These are phyloP conservation scores for Arremon brunneinucha DNA, from an alignment of 2,797 vertebrate genomes.

Conservation along the genomic window DNA sequence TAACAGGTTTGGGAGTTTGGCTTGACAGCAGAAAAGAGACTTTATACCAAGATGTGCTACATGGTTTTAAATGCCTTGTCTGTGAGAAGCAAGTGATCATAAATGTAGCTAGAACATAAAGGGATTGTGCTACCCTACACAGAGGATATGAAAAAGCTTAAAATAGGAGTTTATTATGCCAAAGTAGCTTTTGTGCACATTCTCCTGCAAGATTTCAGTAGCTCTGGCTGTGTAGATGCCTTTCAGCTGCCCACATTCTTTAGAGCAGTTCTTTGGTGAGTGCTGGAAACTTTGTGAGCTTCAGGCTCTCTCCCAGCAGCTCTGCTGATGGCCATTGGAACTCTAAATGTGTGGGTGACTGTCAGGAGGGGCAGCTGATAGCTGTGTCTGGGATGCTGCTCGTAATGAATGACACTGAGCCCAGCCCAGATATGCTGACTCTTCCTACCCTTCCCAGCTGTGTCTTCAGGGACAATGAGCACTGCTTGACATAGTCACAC, in stretches of 20 bases:
- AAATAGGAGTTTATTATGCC: background rate
- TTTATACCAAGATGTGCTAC: background rate
- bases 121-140: background rate
- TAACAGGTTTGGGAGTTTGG: background rate
- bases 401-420: rapidly evolving
- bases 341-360: background rate
- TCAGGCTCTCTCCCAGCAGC: background rate
- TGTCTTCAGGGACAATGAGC: background rate
- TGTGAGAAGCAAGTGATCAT: background rate
- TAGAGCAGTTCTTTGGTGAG: rapidly evolving
- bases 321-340: rapidly evolving
- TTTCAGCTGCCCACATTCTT: background rate
- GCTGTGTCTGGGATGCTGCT: background rate
- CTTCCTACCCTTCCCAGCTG: background rate
- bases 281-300: background rate
- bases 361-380: rapidly evolving
- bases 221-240: background rate
- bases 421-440: background rate
- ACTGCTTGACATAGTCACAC: background rate
- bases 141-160: background rate
- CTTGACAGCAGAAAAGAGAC: background rate
- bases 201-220: background rate
- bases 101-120: background rate
- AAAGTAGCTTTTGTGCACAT: background rate
- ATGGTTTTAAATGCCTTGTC: background rate